These are phyloP conservation scores for Chelidonichthys spinosus DNA, from an alignment of 2,797 vertebrate species.

Conservation along the genomic window DNA sequence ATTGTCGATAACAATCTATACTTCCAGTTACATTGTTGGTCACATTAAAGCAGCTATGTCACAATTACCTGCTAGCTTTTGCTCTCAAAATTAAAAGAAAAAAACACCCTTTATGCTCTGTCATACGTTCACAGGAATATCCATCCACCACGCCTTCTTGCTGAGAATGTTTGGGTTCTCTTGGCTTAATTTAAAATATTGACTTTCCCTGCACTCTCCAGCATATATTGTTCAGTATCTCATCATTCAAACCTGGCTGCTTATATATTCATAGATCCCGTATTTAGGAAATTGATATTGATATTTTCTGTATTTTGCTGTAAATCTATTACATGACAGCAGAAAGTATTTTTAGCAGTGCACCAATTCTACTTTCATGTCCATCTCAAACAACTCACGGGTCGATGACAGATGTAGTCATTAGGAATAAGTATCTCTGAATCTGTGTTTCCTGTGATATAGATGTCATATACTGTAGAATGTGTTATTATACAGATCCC, in stretches of 20 bases:
- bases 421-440: constrained; percentile 2
- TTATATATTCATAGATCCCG: constrained; percentile 2
- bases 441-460: background rate
- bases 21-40: constrained; percentile 1
- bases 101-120: background rate
- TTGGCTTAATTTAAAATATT: constrained; percentile 39
- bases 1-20: background rate
- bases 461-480: background rate
- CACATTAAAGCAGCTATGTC: background rate
- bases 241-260: constrained; percentile 13
- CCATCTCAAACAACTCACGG: background rate
- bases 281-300: constrained; percentile 29
- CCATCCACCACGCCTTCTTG: background rate
- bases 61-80: background rate
- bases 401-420: background rate
- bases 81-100: background rate
- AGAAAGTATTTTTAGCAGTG: constrained; percentile 8
- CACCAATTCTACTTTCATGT: background rate
- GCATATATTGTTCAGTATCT: constrained; percentile 23
- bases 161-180: constrained; percentile 19
- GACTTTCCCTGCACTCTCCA: constrained; percentile 1
- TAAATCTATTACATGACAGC: background rate
- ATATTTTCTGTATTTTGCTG: constrained; percentile 21
- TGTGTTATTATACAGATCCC: background rate
- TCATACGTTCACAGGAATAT: background rate